Percentiles rank a stretch among this genome's conserved stretches.
These are phyloP conservation scores for Monochamus alternatus DNA, from an alignment of 2,888 invertebrate species.

Conservation along the genomic window DNA sequence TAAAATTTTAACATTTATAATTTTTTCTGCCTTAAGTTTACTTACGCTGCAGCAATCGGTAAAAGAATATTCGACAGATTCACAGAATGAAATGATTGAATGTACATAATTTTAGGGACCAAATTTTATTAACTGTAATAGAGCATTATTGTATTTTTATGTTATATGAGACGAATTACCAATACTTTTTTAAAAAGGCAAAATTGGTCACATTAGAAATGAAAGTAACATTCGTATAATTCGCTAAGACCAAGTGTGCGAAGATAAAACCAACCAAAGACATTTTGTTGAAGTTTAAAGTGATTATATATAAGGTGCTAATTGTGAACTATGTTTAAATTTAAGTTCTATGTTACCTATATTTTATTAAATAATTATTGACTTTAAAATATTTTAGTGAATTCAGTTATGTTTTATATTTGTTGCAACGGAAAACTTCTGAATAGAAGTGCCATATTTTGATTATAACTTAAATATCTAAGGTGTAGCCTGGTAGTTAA, in stretches of 20 bases:
- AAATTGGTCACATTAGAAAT: constrained; percentile 23
- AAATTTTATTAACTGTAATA: background rate
- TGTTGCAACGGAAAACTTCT: constrained; percentile 54
- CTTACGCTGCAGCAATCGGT: too few species aligned
- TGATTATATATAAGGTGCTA: constrained; percentile 61
- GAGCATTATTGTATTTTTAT: constrained; percentile 27
- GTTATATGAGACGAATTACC: constrained; percentile 2
- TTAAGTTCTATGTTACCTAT: constrained; percentile 55
- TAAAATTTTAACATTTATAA: too few species aligned
- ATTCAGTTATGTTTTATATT: constrained; percentile 51
- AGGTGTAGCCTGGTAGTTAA: constrained; percentile 60
- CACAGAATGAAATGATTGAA: background rate
- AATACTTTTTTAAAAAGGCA: constrained; percentile 8
- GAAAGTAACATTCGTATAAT: constrained; percentile 23
- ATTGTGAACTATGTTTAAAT: constrained; percentile 49
- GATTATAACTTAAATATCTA: constrained; percentile 54
- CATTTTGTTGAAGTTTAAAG: constrained; percentile 58
- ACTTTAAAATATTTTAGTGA: constrained; percentile 44
- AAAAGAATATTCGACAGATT: too few species aligned
- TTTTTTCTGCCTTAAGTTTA: too few species aligned
- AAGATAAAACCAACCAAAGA: constrained; percentile 58
- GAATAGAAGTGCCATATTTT: constrained; percentile 57
- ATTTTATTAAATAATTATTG: constrained; percentile 47
- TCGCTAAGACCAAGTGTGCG: constrained; percentile 30
- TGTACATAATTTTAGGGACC: background rate